phyloP scores from a whole-genome alignment of 2,797 vertebrate genomes.

The Lagorchestes hirsutus region DNA sequence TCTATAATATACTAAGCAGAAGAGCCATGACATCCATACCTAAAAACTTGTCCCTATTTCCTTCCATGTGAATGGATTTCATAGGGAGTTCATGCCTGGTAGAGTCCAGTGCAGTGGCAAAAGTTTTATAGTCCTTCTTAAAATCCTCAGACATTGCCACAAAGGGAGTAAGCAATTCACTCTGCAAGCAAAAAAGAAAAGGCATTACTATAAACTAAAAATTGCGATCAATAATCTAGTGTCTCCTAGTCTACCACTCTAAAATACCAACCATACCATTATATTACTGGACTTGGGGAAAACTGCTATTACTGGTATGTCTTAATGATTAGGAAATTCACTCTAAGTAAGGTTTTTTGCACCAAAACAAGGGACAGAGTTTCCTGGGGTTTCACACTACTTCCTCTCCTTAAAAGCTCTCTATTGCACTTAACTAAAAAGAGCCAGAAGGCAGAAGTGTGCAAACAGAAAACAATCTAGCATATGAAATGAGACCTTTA shows the following conservation, averaged over 20 bases:
- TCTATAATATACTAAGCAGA: background rate
- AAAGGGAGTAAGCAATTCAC: slow-evolving; percentile 86
- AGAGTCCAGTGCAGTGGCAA: slow-evolving; percentile 90
- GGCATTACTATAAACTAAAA: background rate
- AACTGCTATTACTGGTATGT: background rate
- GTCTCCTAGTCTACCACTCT: background rate
- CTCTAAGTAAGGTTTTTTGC: background rate
- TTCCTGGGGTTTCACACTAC: background rate
- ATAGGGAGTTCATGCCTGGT: slow-evolving; percentile 90
- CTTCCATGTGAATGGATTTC: slow-evolving; percentile 88
- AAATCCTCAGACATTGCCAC: slow-evolving; percentile 84
- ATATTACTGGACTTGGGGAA: background rate
- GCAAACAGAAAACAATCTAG: background rate
- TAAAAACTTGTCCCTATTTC: slow-evolving; percentile 86
- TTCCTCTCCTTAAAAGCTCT: background rate
- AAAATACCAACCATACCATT: background rate
- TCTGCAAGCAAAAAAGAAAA: slow-evolving; percentile 82
- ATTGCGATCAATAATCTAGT: background rate
- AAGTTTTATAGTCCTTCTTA: slow-evolving; percentile 88
- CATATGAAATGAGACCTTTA: background rate
- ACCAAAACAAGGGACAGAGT: background rate
- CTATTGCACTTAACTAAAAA: background rate
- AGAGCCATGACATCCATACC: slow-evolving; percentile 83
- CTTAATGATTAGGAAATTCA: background rate
- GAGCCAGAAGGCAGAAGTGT: background rate